phyloP scores from a whole-genome alignment of 2,797 vertebrate species.

The Pitangus sulphuratus region DNA sequence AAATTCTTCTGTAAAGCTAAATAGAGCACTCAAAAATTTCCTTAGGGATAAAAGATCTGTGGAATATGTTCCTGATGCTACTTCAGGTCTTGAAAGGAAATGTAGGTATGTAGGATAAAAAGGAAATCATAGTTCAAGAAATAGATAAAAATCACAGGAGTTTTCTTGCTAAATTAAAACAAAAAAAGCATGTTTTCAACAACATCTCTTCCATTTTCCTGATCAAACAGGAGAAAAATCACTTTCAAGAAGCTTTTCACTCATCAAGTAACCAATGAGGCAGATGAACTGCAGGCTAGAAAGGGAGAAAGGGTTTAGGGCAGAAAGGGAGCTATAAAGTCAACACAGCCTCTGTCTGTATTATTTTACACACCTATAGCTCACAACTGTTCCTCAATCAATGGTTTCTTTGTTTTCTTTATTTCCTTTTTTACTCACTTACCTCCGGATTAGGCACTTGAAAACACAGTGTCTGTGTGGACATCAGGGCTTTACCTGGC shows the following conservation, averaged over 20 bases:
- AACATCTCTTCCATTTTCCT: background rate
- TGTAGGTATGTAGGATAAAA: background rate
- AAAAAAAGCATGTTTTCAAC: background rate
- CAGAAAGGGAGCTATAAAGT: background rate
- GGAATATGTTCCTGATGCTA: background rate
- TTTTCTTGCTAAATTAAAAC: background rate
- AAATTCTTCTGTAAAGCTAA: background rate
- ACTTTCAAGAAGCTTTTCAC: background rate
- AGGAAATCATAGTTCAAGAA: background rate
- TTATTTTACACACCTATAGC: background rate
- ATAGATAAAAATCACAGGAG: background rate
- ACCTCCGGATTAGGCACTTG: background rate
- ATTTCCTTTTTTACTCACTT: background rate
- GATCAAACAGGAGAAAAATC: background rate
- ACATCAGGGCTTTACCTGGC: background rate
- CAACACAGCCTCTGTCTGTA: background rate
- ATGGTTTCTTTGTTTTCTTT: conserved; percentile 1
- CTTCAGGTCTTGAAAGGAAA: background rate
- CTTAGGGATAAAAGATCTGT: background rate
- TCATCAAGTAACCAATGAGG: background rate
- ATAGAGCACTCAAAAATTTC: background rate
- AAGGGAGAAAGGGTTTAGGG: background rate
- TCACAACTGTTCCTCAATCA: background rate
- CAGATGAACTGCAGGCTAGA: background rate
- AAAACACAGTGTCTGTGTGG: background rate